Evolutionary conservation across 1,140 invertebrate species (phyloP), one percentile per base, ranked within the genome.

Genomic region (Diabrotica undecimpunctata): DNA sequence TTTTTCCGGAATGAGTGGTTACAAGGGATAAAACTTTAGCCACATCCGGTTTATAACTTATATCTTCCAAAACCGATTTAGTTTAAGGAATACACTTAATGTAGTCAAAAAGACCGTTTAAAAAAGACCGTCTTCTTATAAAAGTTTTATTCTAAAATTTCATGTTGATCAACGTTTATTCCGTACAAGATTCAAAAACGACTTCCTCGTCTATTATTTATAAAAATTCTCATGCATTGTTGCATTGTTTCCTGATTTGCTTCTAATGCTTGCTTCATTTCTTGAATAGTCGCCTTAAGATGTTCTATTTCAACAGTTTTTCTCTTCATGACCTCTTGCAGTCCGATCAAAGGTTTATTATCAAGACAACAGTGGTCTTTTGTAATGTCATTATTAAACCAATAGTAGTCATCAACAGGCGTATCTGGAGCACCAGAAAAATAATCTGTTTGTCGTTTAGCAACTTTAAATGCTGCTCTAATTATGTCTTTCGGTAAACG

Each of bases 391-490:
- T 36, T 55, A 6, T 55, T 55, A 55, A 36, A 55, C 54, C 13
- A 25, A 46, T 46, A 46, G 6, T 46, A 46, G n/a, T 46, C n/a
- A 10, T 46, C 41, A n/a, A 8, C 41, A 5, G 41, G 41, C 6
- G 8, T n/a, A 46, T n/a, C n/a, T 46, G n/a, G 41, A 46, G n/a
- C 6, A n/a, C n/a, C 8, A n/a, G 8, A 10, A n/a, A 10, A 46
- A 46, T 46, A 46, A 6, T 46, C n/a, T 10, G 8, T 46, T 46
- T 46, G 41, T 11, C 54, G 61, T 51, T 62, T 59, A 7, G 61
- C 58, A 9, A 69, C 55, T 46, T 66, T 41, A 54, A 60, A 66
- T 0, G 68, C 65, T 3, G 57, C 68, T 36, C 58, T 58, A 7
- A 69, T 52, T 7, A 66, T 58, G 7, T 64, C 62, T 46, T 62